Conservation (phyloP, 2,113 vertebrate species). For the Rattus rattus region DNA sequence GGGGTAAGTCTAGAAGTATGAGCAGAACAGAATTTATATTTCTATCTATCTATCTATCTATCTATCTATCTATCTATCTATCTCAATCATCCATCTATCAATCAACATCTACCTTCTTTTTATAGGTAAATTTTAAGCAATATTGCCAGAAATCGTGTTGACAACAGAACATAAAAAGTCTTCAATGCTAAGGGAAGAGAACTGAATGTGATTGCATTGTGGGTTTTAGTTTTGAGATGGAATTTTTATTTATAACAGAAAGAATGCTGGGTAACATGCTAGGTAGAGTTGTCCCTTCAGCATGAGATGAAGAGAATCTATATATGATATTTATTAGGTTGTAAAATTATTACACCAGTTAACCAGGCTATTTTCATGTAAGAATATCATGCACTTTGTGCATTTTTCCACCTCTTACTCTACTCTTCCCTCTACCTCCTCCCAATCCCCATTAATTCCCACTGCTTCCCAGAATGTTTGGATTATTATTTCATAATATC, state of each 20-base stretch:
- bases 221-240: not conserved
- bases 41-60: not conserved
- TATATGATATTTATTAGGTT: not conserved
- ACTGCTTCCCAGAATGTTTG: not conserved
- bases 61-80: not conserved
- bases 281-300: not conserved
- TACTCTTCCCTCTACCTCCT: not conserved
- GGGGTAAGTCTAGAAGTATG: slow-evolving; percentile 43
- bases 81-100: not conserved
- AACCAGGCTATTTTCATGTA: not conserved
- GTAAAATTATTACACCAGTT: not conserved
- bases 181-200: not conserved
- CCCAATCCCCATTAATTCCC: not conserved
- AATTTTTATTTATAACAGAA: not conserved
- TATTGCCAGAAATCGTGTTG: not conserved
- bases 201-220: not conserved
- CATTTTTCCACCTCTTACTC: not conserved
- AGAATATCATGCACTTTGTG: not conserved
- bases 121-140: slow-evolving; percentile 42
- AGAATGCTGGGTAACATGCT: not conserved
- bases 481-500: not conserved
- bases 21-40: not conserved
- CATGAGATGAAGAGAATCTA: not conserved
- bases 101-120: not conserved
- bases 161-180: not conserved